Percentiles rank a stretch among this genome's conserved stretches.
Evolutionary conservation across 2,113 vertebrate species (phyloP).

Genomic region (Kryptolebias marmoratus): DNA sequence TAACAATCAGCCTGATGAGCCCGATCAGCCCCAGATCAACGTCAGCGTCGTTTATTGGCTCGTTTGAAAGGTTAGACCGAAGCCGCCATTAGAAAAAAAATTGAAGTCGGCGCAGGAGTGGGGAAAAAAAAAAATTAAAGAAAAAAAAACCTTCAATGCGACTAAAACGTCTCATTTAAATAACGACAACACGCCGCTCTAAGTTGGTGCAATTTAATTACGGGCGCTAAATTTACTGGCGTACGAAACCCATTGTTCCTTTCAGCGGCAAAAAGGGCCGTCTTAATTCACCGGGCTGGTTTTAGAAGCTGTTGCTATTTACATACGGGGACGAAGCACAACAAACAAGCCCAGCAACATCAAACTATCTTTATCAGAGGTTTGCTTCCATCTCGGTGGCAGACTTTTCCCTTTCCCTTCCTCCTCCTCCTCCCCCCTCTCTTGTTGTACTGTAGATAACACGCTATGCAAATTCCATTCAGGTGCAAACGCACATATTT

Average conservation of each 20-base stretch:
- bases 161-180: conserved; percentile 34
- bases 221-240: conserved; percentile 24
- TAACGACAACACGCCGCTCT: conserved; percentile 32
- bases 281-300: conserved; percentile 27
- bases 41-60: conserved; percentile 32
- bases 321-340: conserved; percentile 45
- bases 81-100: conserved; percentile 46
- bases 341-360: conserved; percentile 49
- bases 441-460: conserved; percentile 49
- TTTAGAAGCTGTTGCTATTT: conserved; percentile 43
- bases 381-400: conserved; percentile 40
- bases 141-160: conserved; percentile 25
- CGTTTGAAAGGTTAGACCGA: conserved; percentile 28
- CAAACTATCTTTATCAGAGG: conserved; percentile 45
- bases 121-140: conserved; percentile 30
- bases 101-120: conserved; percentile 37
- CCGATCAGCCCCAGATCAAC: conserved; percentile 34
- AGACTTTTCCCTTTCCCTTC: conserved; percentile 12
- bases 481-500: conserved; percentile 57
- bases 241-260: conserved; percentile 24
- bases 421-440: conserved; percentile 20
- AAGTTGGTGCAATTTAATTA: conserved; percentile 55
- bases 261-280: conserved; percentile 23
- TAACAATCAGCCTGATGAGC: conserved; percentile 46
- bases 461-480: conserved; percentile 57